Conservation (phyloP, 2,888 invertebrate species). For the Scelioninae gen. 2 region DNA sequence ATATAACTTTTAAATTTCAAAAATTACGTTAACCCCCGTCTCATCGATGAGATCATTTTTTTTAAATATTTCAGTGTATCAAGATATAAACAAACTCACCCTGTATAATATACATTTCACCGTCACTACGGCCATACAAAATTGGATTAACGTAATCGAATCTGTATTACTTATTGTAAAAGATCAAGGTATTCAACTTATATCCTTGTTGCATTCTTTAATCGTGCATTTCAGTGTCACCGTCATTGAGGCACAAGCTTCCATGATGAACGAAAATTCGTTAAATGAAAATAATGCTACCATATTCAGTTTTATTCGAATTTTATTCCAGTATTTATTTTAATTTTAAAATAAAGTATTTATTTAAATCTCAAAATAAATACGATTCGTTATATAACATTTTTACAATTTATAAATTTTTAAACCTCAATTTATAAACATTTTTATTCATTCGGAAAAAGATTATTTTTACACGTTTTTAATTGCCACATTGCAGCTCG, state of each 20-base stretch:
- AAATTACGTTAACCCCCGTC: too few relatives aligned
- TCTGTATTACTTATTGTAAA: constrained; percentile 11
- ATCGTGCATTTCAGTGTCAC: constrained; percentile 5
- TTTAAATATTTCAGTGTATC: too few relatives aligned
- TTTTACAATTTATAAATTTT: too few relatives aligned
- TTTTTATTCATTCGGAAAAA: too few relatives aligned
- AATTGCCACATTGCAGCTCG: neutral
- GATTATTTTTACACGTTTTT: neutral
- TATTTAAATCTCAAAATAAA: neutral
- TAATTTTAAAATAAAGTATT: neutral
- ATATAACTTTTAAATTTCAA: too few relatives aligned
- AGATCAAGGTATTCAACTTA: constrained; percentile 24
- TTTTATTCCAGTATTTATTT: neutral
- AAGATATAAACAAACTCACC: too few relatives aligned
- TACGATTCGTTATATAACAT: too few relatives aligned
- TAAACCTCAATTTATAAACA: too few relatives aligned
- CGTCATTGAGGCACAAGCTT: neutral
- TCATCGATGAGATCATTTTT: too few relatives aligned
- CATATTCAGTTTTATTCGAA: too few relatives aligned
- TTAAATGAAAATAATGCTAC: neutral
- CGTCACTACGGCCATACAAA: neutral
- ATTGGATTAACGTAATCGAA: constrained; percentile 13
- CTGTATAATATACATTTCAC: neutral
- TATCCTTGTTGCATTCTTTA: constrained; percentile 12
- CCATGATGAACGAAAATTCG: neutral